These are phyloP conservation scores for Bombus turneri DNA, from an alignment of 1,140 invertebrate species.

Conservation along the genomic window DNA sequence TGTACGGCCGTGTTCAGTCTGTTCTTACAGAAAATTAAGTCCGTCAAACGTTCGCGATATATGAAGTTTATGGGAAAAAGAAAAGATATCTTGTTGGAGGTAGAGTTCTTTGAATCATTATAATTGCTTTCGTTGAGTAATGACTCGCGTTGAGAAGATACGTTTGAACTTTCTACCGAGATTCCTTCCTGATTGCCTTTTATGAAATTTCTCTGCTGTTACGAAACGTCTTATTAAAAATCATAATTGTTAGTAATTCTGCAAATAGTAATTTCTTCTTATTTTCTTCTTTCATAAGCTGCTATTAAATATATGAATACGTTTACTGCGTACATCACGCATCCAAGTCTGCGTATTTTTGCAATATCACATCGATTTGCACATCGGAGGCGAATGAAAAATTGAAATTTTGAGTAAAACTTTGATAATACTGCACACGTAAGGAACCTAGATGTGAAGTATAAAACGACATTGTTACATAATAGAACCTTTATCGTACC, in stretches of 20 bases:
- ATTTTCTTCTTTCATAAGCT: too few species aligned
- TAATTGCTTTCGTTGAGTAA: constrained; percentile 7
- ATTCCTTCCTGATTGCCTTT: background rate
- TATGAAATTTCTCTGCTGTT: background rate
- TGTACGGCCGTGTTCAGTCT: background rate
- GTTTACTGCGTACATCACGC: too few species aligned
- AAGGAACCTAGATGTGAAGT: too few species aligned
- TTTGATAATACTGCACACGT: too few species aligned
- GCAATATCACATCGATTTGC: too few species aligned
- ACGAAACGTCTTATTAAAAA: background rate
- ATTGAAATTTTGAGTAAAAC: too few species aligned
- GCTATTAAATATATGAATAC: too few species aligned
- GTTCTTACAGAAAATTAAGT: background rate
- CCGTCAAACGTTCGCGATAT: background rate
- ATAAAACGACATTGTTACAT: background rate
- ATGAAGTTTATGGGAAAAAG: background rate
- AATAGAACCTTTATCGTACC: background rate
- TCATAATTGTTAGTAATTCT: background rate
- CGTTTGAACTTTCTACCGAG: background rate
- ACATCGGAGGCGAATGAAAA: too few species aligned
- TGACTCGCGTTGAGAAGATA: background rate
- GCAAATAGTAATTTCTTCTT: too few species aligned
- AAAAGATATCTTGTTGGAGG: background rate
- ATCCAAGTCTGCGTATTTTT: too few species aligned
- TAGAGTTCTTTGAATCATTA: background rate